Conservation (phyloP, 2,888 invertebrate genomes). For the Cerceris ruficornis region DNA sequence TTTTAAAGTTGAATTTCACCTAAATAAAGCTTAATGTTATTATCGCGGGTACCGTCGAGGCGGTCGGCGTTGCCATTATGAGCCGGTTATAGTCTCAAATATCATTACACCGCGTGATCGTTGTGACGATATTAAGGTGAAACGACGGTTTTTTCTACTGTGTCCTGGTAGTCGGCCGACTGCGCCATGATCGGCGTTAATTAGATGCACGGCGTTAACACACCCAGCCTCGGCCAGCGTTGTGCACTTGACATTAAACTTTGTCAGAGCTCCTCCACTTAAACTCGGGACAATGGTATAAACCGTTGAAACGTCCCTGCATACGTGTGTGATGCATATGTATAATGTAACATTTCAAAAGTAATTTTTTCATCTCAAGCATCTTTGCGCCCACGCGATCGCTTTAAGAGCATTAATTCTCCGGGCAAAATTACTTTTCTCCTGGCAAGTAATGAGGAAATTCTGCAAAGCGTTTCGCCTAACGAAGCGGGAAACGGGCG, state of each 20-base stretch:
- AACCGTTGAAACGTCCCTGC: constrained; percentile 16
- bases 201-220: constrained; percentile 57
- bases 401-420: constrained; percentile 49
- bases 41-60: constrained; percentile 67
- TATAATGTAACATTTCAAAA: constrained; percentile 4
- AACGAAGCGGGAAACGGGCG: constrained; percentile 34
- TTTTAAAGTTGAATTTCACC: constrained; percentile 80
- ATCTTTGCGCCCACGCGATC: constrained; percentile 24
- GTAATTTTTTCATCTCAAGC: neutral
- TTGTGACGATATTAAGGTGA: constrained; percentile 63
- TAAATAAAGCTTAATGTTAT: constrained; percentile 81
- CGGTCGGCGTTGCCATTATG: constrained; percentile 59
- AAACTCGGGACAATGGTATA: neutral
- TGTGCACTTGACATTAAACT: constrained; percentile 39
- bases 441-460: constrained; percentile 40
- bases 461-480: constrained; percentile 29
- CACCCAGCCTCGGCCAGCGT: constrained; percentile 22
- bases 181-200: constrained; percentile 52
- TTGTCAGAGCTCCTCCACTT: neutral
- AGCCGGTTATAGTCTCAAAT: constrained; percentile 67
- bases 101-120: constrained; percentile 65
- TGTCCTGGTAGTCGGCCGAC: neutral
- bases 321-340: neutral
- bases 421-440: constrained; percentile 30
- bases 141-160: constrained; percentile 58